Percentiles rank a stretch among this genome's conserved stretches.
These are phyloP conservation scores for Scomber japonicus DNA, from an alignment of 2,113 vertebrate species.

Conservation along the genomic window DNA sequence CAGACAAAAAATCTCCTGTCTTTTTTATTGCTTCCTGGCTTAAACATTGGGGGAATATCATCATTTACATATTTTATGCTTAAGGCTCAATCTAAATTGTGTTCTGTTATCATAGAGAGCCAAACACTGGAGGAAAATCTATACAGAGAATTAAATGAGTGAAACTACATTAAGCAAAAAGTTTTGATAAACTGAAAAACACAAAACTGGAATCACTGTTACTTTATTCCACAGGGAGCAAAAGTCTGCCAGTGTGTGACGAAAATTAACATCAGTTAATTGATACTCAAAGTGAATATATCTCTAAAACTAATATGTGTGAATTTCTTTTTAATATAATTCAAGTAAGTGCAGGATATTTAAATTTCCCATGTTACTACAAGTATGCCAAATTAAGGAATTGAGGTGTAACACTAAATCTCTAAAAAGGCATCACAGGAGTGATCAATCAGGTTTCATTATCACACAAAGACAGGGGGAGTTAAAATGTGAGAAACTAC, in stretches of 20 bases:
- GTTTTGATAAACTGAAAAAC: conserved; percentile 64
- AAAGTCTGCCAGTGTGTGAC: conserved; percentile 24
- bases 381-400: not conserved
- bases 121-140: conserved; percentile 62
- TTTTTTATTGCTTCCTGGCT: conserved; percentile 37
- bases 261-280: conserved; percentile 37
- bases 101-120: conserved; percentile 47
- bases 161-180: conserved; percentile 69
- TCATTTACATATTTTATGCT: conserved; percentile 71
- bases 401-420: not conserved
- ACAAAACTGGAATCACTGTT: conserved; percentile 48
- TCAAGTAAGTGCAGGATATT: not conserved
- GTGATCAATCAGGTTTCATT: not conserved
- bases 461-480: not conserved
- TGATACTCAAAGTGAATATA: not conserved
- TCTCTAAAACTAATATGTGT: not conserved
- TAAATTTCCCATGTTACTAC: too few relatives aligned
- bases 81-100: conserved; percentile 63
- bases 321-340: not conserved
- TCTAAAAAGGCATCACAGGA: not conserved
- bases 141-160: conserved; percentile 68
- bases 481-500: too few relatives aligned
- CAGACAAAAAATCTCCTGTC: conserved; percentile 43
- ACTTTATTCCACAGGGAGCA: conserved; percentile 48
- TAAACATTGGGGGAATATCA: conserved; percentile 50